Evolutionary conservation across 2,113 vertebrate genomes (phyloP).

Genomic region (Sapayoa aenigma): DNA sequence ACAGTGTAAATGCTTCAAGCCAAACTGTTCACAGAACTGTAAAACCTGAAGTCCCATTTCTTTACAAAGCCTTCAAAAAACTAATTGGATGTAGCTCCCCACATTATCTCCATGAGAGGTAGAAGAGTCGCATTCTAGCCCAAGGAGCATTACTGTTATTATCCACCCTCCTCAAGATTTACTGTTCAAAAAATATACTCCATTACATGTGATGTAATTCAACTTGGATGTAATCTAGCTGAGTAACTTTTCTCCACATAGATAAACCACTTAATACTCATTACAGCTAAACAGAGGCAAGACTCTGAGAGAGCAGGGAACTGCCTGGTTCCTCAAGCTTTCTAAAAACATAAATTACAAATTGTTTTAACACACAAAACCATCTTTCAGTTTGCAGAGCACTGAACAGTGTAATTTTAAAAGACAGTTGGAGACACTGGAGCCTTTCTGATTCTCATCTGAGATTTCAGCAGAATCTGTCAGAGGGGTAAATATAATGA

Average conservation of each 20-base stretch:
- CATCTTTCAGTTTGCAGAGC: neutral
- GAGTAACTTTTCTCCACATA: constrained; percentile 44
- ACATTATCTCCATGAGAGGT: neutral
- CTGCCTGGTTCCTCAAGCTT: neutral
- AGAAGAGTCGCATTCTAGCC: neutral
- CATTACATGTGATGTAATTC: constrained; percentile 32
- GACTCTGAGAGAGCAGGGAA: constrained; percentile 11
- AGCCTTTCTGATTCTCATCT: neutral
- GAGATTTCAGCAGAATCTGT: constrained; percentile 6
- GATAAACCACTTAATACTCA: constrained; percentile 64
- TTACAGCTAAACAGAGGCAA: constrained; percentile 41
- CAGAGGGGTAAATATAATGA: constrained; percentile 2
- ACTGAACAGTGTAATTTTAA: neutral
- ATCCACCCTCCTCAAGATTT: constrained; percentile 37
- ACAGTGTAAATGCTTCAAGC: neutral
- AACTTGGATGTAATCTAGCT: constrained; percentile 33
- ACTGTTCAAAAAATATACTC: constrained; percentile 39
- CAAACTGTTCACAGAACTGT: neutral
- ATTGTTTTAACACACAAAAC: constrained; percentile 37
- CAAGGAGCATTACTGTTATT: neutral
- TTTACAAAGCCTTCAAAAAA: constrained; percentile 9
- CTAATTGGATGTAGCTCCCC: neutral
- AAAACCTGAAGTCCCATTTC: neutral
- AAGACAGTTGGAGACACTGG: neutral
- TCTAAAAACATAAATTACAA: constrained; percentile 29